Evolutionary conservation across 1,140 invertebrate species (phyloP), one percentile per base, ranked within the genome.

Genomic region (Calephelis virginiensis): DNA sequence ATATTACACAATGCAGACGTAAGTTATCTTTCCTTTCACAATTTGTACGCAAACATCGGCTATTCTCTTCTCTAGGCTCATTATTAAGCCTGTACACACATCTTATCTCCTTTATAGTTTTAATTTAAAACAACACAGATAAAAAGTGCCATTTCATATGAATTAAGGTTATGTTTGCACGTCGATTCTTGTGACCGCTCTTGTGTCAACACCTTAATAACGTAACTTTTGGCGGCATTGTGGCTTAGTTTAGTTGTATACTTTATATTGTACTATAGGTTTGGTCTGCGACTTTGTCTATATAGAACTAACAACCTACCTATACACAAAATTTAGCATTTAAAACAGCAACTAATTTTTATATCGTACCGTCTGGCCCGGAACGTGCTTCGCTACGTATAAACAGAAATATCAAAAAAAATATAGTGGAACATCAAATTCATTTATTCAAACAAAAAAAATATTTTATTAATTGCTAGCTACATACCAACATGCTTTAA

Each of bases 111-210:
- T 75, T 77, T 74, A 79, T 77, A 77, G 77, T 75, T 79, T 79
- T 79, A 79, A 79, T 79, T 79, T 79, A 79, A 79, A 79, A 79
- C 75, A 79, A 79, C 75, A 79, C 40, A 75, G 74, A 79, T 77
- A 79, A 71, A 61, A 66, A 74, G 74, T 71, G 72, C 70, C 73
- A 75, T 79, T 79, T 79, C 77, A 71, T 70, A 72, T 72, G 76
- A 78, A 78, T 79, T 77, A 72, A 74, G 74, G 72, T 40, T 73
- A 71, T 61, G 69, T 78, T 64, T 73, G 64, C 61, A 50, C 49
- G 68, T 70, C 67, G 66, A 67, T 72, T 68, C 68, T 64, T 68
- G 69, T 72, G 72, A 72, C 74, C 72, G 68, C 66, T 67, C 37
- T 64, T 64, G 63, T 70, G 68, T 74, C 64, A 71, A 76, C 46